Base-by-base conservation (phyloP, 2,113 vertebrate genomes). In the Cricetomys ansorgei region DNA sequence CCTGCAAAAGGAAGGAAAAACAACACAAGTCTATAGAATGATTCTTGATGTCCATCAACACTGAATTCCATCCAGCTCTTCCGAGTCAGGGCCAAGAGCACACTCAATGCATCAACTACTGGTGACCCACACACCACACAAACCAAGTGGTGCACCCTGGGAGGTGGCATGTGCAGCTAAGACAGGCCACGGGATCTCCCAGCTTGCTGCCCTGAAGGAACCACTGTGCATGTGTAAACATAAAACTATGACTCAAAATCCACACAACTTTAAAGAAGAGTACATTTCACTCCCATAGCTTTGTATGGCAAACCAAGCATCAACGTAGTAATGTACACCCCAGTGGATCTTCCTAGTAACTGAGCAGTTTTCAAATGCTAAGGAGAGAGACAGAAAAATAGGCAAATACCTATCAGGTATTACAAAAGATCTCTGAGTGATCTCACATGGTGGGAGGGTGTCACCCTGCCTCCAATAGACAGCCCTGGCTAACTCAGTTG, bases 401-500 rank as follows among this genome's bases (percentile, higher is more conserved):
- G 67, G 34, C 43, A 62, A 86, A 65, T 45, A 31, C 10, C 45
- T 7, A 55, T 34, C 25, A 65, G 34, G 12, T 7, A 29, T 76
- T 81, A 81, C 64, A 77, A 53, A 13, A 15, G 40, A 29, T 29
- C 57, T 21, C 3, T n/a, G 31, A 69, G 64, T 0, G 0, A 25
- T 5, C 4, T 40, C 0, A 6, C 0, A 1, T 2, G 48, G 21
- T 11, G 21, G 13, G 9, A 57, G 50, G 25, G 37, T 50, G n/a
- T 25, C 9, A 53, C 65, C 64, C 37, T 48, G 48, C 27, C 34
- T 45, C 43, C 23, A 23, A 13, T 45, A 37, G 62, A 37, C 37
- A 23, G 43, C 55, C 55, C 0, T n/a, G 84, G 9, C 75, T 50
- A 1, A 37, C 64, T 12, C 9, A 3, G 40, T 17, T 31, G 37